These are phyloP conservation scores for Microcebus griseorufus DNA, from an alignment of 2,113 vertebrate genomes.

Conservation along the genomic window DNA sequence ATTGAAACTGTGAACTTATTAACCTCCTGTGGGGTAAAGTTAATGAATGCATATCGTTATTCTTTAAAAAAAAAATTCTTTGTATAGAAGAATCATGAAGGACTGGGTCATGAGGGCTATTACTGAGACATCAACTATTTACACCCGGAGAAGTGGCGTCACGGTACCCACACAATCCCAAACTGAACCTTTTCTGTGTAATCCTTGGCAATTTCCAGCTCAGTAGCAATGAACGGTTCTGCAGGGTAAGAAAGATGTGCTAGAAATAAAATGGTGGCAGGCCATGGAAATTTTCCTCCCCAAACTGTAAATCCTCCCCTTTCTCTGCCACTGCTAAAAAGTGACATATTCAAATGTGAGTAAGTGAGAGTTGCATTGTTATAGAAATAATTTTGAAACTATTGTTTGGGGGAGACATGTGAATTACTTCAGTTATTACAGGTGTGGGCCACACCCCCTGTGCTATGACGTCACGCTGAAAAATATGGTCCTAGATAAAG, in stretches of 20 bases:
- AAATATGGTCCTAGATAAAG: not conserved
- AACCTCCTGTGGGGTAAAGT: slow-evolving; percentile 1
- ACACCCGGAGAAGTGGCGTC: not conserved
- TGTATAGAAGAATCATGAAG: slow-evolving; percentile 30
- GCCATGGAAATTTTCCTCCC: not conserved
- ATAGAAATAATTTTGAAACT: slow-evolving; percentile 25
- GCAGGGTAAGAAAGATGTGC: not conserved
- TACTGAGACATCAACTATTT: not conserved
- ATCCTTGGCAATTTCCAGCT: not conserved
- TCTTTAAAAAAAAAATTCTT: not conserved
- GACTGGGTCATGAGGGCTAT: not conserved
- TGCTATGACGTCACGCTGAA: not conserved
- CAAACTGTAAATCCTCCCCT: not conserved
- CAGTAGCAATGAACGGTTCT: too few relatives aligned
- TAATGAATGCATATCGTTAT: slow-evolving; percentile 42
- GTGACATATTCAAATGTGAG: not conserved
- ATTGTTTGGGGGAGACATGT: not conserved
- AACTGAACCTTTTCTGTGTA: not conserved
- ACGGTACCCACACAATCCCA: not conserved
- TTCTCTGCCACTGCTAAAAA: not conserved
- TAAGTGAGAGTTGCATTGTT: not conserved
- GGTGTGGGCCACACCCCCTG: not conserved
- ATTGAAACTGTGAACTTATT: not conserved
- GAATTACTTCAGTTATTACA: not conserved
- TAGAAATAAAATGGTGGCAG: not conserved